phyloP scores from a whole-genome alignment of 2,797 vertebrate species.

The Sphenodon punctatus region DNA sequence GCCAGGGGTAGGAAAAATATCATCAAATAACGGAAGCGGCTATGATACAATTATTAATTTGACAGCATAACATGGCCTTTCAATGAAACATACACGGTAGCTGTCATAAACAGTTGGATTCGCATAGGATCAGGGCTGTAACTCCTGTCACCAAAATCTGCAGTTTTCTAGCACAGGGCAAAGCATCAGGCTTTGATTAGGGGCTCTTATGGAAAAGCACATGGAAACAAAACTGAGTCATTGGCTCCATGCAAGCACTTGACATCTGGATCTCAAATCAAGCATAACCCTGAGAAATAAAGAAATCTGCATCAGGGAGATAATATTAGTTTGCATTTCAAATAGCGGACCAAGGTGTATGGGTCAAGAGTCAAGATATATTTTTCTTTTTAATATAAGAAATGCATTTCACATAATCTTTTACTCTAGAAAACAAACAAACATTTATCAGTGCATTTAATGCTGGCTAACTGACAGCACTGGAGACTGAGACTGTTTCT shows the following conservation, averaged over 20 bases:
- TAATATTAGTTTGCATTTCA: slow-evolving; percentile 3
- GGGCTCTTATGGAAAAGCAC: slow-evolving; percentile 9
- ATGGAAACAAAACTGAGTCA: slow-evolving; percentile 3
- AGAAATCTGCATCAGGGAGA: background rate
- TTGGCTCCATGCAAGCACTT: background rate
- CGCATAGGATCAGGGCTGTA: slow-evolving; percentile 13
- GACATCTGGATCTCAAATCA: background rate
- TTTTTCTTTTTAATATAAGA: too few relatives aligned
- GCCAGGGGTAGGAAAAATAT: background rate
- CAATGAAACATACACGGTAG: slow-evolving; percentile 26
- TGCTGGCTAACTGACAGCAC: background rate
- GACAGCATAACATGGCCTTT: background rate
- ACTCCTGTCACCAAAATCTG: slow-evolving; percentile 26
- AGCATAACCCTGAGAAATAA: background rate
- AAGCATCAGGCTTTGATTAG: slow-evolving; percentile 43
- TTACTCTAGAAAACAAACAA: background rate
- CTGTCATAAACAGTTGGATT: slow-evolving; percentile 53
- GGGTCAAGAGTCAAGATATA: background rate
- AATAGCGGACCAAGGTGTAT: background rate
- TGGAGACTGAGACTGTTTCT: background rate
- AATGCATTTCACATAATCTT: background rate
- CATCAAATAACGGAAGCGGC: background rate
- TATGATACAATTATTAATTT: slow-evolving; percentile 7
- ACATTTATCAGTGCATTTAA: background rate
- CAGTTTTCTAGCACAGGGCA: slow-evolving; percentile 13